Percentiles rank a stretch among this genome's conserved stretches.
phyloP scores from a whole-genome alignment of 1,140 invertebrate genomes.

The Ceratina calcarata region DNA sequence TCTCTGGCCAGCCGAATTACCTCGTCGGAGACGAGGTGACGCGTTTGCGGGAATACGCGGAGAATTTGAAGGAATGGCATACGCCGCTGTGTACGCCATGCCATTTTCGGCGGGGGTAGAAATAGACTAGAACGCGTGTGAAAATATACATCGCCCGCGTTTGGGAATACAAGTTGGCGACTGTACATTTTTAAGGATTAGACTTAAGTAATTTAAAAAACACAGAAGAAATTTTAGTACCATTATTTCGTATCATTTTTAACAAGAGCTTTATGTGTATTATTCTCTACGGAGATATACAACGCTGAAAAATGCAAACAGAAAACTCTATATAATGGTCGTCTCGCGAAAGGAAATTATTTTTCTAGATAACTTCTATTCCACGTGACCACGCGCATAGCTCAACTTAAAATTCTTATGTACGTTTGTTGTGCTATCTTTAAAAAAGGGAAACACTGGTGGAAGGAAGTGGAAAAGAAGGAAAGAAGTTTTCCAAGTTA shows the following conservation, averaged over 20 bases:
- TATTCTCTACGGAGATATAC: no score
- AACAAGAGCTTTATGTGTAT: no score
- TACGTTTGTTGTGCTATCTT: no score
- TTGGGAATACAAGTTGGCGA: not conserved
- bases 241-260: no score
- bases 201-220: not conserved
- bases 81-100: not conserved
- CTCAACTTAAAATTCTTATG: no score
- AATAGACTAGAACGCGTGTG: not conserved
- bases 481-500: not conserved
- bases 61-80: not conserved
- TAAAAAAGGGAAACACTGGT: no score
- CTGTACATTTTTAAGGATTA: not conserved
- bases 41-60: not conserved
- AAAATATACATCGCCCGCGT: not conserved
- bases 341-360: no score
- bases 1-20: slow-evolving; percentile 20
- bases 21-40: not conserved
- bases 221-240: no score
- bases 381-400: no score
- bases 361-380: no score
- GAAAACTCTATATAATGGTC: no score
- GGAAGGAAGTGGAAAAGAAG: not conserved
- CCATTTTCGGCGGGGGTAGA: not conserved
- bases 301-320: no score